Conservation (phyloP, 1,140 invertebrate species). For the Cherax destructor region DNA sequence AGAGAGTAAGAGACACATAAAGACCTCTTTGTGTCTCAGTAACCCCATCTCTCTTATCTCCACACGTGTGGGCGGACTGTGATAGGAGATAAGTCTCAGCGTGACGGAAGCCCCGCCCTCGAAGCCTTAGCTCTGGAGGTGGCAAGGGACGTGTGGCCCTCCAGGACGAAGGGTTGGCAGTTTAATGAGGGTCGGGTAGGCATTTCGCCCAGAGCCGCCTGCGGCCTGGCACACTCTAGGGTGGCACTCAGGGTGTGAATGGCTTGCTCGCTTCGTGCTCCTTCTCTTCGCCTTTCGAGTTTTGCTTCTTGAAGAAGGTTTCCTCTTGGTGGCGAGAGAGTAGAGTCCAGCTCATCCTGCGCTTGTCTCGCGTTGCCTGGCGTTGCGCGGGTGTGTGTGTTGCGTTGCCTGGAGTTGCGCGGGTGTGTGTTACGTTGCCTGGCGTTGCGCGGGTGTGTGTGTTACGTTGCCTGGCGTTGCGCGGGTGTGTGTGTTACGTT, state of each 20-base stretch:
- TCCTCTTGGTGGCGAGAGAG: no score
- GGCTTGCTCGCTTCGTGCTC: background rate
- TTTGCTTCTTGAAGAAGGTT: background rate
- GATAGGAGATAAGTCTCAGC: background rate
- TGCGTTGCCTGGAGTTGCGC: no score
- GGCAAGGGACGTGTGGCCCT: no score
- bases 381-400: no score
- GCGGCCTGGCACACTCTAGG: background rate
- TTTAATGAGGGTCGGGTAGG: background rate
- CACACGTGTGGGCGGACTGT: background rate
- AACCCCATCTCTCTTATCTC: slow-evolving; percentile 4
- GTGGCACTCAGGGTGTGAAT: background rate
- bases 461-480: no score
- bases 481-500: no score
- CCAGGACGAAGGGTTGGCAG: background rate
- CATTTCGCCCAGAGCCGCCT: background rate
- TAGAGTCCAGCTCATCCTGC: no score
- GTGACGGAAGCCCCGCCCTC: slow-evolving; percentile 4
- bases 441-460: no score
- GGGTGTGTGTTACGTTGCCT: no score
- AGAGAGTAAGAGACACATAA: background rate
- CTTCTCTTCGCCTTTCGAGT: background rate
- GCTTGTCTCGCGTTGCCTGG: no score
- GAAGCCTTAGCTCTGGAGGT: background rate
- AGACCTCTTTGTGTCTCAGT: background rate